These are phyloP conservation scores for Grus americana DNA, from an alignment of 2,113 vertebrate species.

Conservation along the genomic window DNA sequence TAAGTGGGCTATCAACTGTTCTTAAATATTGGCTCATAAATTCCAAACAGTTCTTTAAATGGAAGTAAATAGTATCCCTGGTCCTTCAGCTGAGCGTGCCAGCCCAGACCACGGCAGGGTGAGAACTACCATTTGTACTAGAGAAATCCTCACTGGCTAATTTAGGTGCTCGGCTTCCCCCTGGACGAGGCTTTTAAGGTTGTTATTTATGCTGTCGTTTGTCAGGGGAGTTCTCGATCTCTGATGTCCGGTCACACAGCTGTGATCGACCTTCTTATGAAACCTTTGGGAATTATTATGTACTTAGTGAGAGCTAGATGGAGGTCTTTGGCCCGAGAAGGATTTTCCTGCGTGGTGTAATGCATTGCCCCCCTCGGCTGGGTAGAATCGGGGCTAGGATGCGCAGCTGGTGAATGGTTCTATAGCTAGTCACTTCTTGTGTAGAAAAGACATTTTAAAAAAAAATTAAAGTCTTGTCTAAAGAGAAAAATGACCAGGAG, in stretches of 20 bases:
- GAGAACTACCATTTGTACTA: not conserved
- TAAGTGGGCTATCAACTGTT: not conserved
- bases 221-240: not conserved
- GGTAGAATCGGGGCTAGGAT: not conserved
- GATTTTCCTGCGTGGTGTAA: not conserved
- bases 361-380: not conserved
- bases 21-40: slow-evolving; percentile 12
- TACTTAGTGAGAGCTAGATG: not conserved
- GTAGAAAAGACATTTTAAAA: not conserved
- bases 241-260: not conserved
- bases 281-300: not conserved
- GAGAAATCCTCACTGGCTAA: not conserved
- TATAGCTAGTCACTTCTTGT: not conserved
- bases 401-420: not conserved
- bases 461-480: not conserved
- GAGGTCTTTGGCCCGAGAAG: not conserved
- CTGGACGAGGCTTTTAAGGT: not conserved
- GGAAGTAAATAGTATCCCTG: not conserved
- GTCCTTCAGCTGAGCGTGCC: not conserved
- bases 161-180: not conserved
- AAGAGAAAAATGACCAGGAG: not conserved
- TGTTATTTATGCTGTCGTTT: not conserved
- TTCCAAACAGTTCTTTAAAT: not conserved
- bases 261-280: not conserved
- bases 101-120: not conserved